A percentile compares a stretch with the other conserved stretches of the same genome.
phyloP scores from a whole-genome alignment of 2,113 vertebrate genomes.

The Tragelaphus scriptus region DNA sequence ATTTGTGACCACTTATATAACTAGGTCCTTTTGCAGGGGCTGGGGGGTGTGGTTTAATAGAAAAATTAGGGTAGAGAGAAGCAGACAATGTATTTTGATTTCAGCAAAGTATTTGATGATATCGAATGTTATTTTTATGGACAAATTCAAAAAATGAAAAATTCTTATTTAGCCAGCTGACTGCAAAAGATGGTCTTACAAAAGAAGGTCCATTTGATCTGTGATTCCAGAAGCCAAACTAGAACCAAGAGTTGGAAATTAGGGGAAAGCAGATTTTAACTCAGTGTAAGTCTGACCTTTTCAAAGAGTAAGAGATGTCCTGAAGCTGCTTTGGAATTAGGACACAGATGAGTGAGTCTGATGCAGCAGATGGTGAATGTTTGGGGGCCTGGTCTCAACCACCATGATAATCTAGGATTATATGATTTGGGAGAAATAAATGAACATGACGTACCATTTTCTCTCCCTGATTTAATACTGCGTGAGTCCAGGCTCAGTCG shows the following conservation, averaged over 20 bases:
- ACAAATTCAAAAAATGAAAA: not conserved
- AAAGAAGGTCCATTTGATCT: not conserved
- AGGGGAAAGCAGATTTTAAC: constrained; percentile 14
- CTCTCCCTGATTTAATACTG: not conserved
- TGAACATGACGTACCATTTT: constrained; percentile 39
- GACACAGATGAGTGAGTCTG: constrained; percentile 38
- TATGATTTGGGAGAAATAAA: constrained; percentile 59
- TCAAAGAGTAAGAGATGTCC: constrained; percentile 35
- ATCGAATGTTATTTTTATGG: not conserved
- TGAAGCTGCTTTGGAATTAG: constrained; percentile 56
- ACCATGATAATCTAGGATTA: constrained; percentile 58
- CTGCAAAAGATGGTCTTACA: not conserved
- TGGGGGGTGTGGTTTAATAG: not conserved
- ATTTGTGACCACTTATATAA: not conserved
- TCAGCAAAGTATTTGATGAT: not conserved
- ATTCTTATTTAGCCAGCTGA: not conserved
- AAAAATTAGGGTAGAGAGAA: not conserved
- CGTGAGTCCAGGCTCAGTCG: rapidly evolving
- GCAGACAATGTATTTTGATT: not conserved
- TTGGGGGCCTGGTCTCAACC: constrained; percentile 33
- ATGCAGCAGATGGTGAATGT: constrained; percentile 55
- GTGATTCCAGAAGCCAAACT: constrained; percentile 28
- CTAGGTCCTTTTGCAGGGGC: not conserved
- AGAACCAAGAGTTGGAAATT: not conserved
- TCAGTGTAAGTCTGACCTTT: not conserved